Base-by-base conservation (phyloP, 35 echinoderm and acorn worm species). In the Diadema setosum region DNA sequence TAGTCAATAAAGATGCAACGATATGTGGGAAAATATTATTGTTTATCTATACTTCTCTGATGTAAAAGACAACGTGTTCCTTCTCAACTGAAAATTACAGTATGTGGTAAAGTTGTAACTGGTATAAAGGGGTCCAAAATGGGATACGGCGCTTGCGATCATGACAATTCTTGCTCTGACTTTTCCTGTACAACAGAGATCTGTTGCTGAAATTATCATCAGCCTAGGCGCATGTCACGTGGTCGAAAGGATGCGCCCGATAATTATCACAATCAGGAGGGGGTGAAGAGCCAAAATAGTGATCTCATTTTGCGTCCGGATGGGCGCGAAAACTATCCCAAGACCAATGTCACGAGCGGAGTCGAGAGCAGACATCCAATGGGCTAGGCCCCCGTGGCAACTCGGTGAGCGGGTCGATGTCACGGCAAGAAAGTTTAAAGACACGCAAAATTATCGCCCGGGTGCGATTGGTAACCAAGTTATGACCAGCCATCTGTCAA, bases 391-490 rank as follows among this genome's bases (percentile, higher is more conserved):
- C 73, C 73, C 73, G 73, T 78, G 73, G 73, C 73, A 42, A 78
- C 8, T n/a, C 37, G 21, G 73, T 44, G 44, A 11, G 48, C 48
- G 48, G 48, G 48, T 52, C 39, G 27, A 78, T 78, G 27, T 15
- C 37, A 43, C 40, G 39, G 37, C 33, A 14, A 73, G 30, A 5
- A 33, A 26, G 63, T 18, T 34, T 9, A 6, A 78, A 78, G 40
- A 78, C 37, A 78, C 17, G 73, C 73, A 31, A 78, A 78, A 78
- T 78, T 78, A 78, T 41, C 73, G 73, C 73, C 73, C 12, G 73
- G 17, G 40, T 44, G 7, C n/a, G 34, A 44, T 42, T 78, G 33
- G 73, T 32, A 41, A 78, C 34, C 27, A 26, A 78, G 73, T 43
- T 78, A 44, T 44, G 73, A 16, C 73, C 37, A 32, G 9, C 73